Percentiles rank a stretch among this genome's conserved stretches.
phyloP scores from a whole-genome alignment of 2,888 invertebrate species.

The Leucania comma region DNA sequence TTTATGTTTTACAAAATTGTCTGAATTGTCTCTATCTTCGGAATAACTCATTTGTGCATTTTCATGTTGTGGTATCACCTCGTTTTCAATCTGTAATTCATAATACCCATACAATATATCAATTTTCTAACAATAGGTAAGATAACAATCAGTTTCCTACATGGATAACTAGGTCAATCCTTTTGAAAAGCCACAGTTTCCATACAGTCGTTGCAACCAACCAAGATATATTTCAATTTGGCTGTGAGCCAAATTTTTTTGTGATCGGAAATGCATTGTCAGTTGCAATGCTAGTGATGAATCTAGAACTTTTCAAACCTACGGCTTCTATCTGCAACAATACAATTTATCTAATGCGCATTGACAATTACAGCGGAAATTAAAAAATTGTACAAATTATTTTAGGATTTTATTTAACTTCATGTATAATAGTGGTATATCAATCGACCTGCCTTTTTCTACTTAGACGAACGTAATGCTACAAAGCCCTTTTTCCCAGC shows the following conservation, averaged over 20 bases:
- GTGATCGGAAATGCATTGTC: constrained; percentile 77
- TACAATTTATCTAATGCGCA: constrained; percentile 38
- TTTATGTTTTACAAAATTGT: constrained; percentile 36
- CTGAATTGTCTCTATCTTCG: constrained; percentile 44
- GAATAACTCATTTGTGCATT: constrained; percentile 59
- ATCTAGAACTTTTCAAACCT: constrained; percentile 46
- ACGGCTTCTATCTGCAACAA: constrained; percentile 9
- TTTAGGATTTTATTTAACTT: neutral
- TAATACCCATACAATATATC: constrained; percentile 70
- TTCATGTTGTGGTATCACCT: constrained; percentile 63
- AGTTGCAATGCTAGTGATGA: constrained; percentile 70
- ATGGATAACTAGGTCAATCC: constrained; percentile 82
- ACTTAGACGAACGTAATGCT: too few relatives aligned
- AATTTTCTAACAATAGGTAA: constrained; percentile 73
- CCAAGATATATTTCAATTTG: constrained; percentile 86
- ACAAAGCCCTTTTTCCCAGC: too few relatives aligned
- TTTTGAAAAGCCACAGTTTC: constrained; percentile 78
- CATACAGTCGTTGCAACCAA: constrained; percentile 80
- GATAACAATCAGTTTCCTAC: constrained; percentile 77
- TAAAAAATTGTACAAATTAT: constrained; percentile 22
- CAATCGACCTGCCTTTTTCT: too few relatives aligned
- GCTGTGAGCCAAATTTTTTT: constrained; percentile 81
- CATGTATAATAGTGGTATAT: too few relatives aligned
- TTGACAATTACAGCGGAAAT: constrained; percentile 46
- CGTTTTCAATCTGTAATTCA: constrained; percentile 73